A percentile compares a stretch with the other conserved stretches of the same genome.
phyloP scores from a whole-genome alignment of 2,888 invertebrate species.

The Chrysolina oricalcia region DNA sequence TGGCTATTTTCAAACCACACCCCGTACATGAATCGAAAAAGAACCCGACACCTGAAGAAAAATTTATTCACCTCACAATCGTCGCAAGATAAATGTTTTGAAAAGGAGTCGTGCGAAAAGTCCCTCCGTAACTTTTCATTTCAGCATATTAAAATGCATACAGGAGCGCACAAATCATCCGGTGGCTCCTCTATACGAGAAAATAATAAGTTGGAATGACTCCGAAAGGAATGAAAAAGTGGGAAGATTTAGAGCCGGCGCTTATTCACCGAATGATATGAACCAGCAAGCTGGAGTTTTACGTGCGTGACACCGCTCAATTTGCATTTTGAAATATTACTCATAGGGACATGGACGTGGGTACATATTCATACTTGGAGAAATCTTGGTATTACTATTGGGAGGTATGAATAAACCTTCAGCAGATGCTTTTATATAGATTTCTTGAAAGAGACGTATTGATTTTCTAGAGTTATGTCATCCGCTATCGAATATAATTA shows the following conservation, averaged over 20 bases:
- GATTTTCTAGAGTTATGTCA: too few species aligned
- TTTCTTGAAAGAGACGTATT: too few species aligned
- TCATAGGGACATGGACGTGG: background rate
- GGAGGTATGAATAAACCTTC: too few species aligned
- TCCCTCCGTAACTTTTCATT: slow-evolving; percentile 61
- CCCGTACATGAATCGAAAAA: slow-evolving; percentile 2
- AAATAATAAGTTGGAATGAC: slow-evolving; percentile 51
- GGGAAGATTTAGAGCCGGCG: slow-evolving; percentile 36
- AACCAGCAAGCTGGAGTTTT: slow-evolving; percentile 8
- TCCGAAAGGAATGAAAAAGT: slow-evolving; percentile 32
- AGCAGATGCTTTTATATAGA: too few species aligned
- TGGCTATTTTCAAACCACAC: background rate
- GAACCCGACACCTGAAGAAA: slow-evolving; percentile 37
- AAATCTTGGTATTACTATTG: too few species aligned
- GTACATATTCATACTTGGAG: slow-evolving; percentile 5
- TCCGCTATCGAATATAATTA: too few species aligned
- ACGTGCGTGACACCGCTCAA: slow-evolving; percentile 18
- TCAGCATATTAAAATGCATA: slow-evolving; percentile 63
- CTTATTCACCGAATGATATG: slow-evolving; percentile 29
- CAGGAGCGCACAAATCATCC: slow-evolving; percentile 62
- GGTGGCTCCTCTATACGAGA: slow-evolving; percentile 46
- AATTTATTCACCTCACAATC: slow-evolving; percentile 58
- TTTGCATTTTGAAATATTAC: slow-evolving; percentile 23
- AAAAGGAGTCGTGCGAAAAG: slow-evolving; percentile 57
- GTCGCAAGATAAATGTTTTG: slow-evolving; percentile 56